Evolutionary conservation across 2,888 invertebrate genomes (phyloP).

Genomic region (Drosophila limbata): DNA sequence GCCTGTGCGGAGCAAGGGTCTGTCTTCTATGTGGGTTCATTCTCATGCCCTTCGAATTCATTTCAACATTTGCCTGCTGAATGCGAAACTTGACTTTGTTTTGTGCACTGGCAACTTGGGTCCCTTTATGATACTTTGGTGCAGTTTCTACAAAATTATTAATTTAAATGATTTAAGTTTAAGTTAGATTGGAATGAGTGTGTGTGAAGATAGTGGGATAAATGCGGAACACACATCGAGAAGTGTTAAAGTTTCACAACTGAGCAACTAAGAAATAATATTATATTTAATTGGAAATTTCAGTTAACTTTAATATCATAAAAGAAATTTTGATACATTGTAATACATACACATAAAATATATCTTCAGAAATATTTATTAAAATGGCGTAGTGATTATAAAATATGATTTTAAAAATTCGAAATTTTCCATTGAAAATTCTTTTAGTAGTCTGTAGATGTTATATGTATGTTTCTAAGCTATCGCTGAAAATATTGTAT

Average conservation of each 20-base stretch:
- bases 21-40: conserved; percentile 17
- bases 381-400: background rate
- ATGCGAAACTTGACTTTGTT: conserved; percentile 14
- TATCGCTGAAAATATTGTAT: no score
- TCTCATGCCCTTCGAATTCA: conserved; percentile 13
- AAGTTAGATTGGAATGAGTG: conserved; percentile 23
- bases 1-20: conserved; percentile 2
- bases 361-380: background rate
- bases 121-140: conserved; percentile 82
- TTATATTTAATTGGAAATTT: background rate
- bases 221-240: background rate
- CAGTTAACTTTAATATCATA: background rate
- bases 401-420: background rate
- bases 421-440: background rate
- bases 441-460: no score
- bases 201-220: background rate
- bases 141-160: conserved; percentile 70
- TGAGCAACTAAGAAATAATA: background rate
- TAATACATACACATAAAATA: background rate
- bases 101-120: conserved; percentile 30
- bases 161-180: conserved; percentile 69
- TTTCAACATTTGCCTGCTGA: conserved; percentile 27
- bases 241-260: background rate
- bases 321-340: background rate
- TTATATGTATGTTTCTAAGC: no score